A percentile compares a stretch with the other conserved stretches of the same genome.
These are phyloP conservation scores for Epinotia demarniana DNA, from an alignment of 2,888 invertebrate species.

Conservation along the genomic window DNA sequence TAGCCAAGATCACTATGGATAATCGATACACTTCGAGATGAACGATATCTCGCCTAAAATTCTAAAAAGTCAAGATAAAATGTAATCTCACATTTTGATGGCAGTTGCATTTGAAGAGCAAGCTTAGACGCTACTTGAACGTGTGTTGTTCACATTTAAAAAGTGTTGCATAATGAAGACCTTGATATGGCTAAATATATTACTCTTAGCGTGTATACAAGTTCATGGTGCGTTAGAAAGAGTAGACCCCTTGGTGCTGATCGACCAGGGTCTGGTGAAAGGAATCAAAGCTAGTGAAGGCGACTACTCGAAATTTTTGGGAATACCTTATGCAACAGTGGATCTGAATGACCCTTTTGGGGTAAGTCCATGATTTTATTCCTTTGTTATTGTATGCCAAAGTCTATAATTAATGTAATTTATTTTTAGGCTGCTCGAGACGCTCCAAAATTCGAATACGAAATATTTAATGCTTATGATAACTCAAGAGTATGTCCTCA, in stretches of 20 bases:
- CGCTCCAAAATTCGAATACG: conserved; percentile 62
- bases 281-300: conserved; percentile 71
- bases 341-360: conserved; percentile 74
- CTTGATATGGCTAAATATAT: conserved; percentile 50
- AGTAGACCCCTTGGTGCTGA: conserved; percentile 74
- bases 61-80: conserved; percentile 64
- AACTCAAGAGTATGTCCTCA: conserved; percentile 72
- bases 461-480: conserved; percentile 70
- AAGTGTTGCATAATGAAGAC: conserved; percentile 54
- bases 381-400: not conserved
- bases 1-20: conserved; percentile 12
- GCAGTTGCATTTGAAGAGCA: conserved; percentile 43
- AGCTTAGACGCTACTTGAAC: conserved; percentile 16
- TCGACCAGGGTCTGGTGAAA: conserved; percentile 72
- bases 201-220: conserved; percentile 50
- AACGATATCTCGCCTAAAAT: conserved; percentile 52
- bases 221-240: conserved; percentile 56
- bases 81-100: conserved; percentile 52
- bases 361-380: conserved; percentile 62
- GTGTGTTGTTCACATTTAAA: conserved; percentile 43
- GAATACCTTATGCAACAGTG: conserved; percentile 75
- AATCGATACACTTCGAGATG: conserved; percentile 49
- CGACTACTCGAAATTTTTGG: conserved; percentile 73
- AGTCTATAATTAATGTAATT: not conserved
- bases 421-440: conserved; percentile 63